These are phyloP conservation scores for Urocitellus parryii DNA, from an alignment of 2,113 vertebrate genomes.

Conservation along the genomic window DNA sequence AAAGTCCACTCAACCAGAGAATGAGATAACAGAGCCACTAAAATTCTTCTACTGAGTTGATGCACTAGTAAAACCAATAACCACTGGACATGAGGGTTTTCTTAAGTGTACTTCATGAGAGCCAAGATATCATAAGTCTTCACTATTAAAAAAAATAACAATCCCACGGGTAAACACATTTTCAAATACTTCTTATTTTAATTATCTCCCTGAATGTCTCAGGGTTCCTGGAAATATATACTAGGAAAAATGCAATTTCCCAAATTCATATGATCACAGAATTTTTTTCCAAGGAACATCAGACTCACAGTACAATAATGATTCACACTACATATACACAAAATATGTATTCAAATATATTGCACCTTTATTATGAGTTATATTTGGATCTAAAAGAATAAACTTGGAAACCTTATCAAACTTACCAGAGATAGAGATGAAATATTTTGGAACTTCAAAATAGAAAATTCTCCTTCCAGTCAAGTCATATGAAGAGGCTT, in stretches of 20 bases:
- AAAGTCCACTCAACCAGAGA: neutral
- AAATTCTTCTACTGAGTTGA: neutral
- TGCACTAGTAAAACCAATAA: neutral
- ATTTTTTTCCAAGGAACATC: neutral
- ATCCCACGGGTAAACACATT: neutral
- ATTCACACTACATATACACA: neutral
- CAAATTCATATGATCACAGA: neutral
- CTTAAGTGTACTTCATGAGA: neutral
- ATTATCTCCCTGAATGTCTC: neutral
- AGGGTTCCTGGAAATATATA: neutral
- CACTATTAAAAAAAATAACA: constrained; percentile 13
- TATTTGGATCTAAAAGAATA: neutral
- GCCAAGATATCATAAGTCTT: neutral
- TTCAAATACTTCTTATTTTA: neutral
- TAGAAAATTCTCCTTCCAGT: neutral
- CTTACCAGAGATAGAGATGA: neutral
- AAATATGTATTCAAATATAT: neutral
- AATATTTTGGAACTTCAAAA: neutral
- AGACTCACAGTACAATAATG: neutral
- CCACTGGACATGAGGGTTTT: neutral
- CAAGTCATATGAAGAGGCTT: neutral
- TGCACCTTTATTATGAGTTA: neutral
- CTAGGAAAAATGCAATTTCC: neutral
- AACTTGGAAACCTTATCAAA: neutral
- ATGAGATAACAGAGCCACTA: neutral